Evolutionary conservation across 2,888 invertebrate genomes (phyloP), one percentile per base, ranked within the genome.

Genomic region (Microplitis manilae): DNA sequence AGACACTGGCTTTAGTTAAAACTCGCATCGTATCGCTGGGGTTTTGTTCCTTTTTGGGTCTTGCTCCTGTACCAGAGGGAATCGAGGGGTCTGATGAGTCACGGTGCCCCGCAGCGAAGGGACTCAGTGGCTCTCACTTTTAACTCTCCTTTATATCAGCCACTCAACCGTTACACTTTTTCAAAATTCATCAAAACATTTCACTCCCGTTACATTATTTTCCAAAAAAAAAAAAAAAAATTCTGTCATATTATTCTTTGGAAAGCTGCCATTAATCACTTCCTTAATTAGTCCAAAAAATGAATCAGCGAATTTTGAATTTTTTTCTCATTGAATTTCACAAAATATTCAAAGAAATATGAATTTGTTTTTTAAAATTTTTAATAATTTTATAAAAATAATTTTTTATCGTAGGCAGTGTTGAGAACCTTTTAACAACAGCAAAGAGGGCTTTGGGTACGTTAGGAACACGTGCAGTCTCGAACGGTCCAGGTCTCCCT

Each of bases 21-120:
- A 50, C 81, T 81, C 67, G 79, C 78, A 70, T 64, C 73, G 62
- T 78, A 79, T 79, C 68, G 79, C 62, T 78, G 77, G 78, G 73
- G 72, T 80, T 82, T 83, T 80, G 79, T 82, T 83, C 82, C 78
- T 83, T 84, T 85, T 85, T 83, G 87, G 87, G 86, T 86, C 86
- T 84, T 86, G 88, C 88, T 88, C 85, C 87, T 75, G 88, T 87
- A 86, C 86, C 87, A 87, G 87, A 87, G 86, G 85, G 87, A 87
- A 87, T 88, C 87, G 85, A 86, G 89, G 89, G 89, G 87, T 87
- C 89, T 89, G 89, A 89, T 89, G 89, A 89, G 89, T 89, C 89
- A 89, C 87, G 88, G 85, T 88, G 87, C 88, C 89, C 89, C 87
- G 86, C 86, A 85, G 89, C 87, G 88, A 86, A 83, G 82, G 82